These are phyloP conservation scores for Mimas tiliae DNA, from an alignment of 2,888 invertebrate genomes.

Conservation along the genomic window DNA sequence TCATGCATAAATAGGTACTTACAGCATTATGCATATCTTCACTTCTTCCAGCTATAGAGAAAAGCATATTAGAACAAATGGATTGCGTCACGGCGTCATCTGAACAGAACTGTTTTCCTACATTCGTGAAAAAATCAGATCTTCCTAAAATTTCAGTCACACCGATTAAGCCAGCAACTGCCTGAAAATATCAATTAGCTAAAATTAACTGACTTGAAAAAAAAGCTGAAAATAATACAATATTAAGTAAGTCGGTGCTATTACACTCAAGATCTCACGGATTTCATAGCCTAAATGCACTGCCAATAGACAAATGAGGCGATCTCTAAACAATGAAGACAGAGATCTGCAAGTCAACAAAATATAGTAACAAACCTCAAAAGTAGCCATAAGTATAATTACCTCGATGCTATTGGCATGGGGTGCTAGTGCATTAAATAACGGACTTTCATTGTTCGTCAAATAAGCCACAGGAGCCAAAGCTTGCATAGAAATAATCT, in stretches of 20 bases:
- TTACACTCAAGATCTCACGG: no score
- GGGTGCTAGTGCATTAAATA: constrained; percentile 67
- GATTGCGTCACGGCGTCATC: constrained; percentile 76
- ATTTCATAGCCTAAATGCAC: no score
- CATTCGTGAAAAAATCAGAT: constrained; percentile 66
- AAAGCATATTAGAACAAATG: constrained; percentile 86
- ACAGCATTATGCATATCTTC: constrained; percentile 77
- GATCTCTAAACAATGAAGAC: no score
- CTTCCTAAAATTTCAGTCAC: constrained; percentile 86
- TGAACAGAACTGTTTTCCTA: constrained; percentile 77
- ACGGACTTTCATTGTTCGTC: constrained; percentile 71
- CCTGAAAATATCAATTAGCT: constrained; percentile 44
- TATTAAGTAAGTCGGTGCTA: no score
- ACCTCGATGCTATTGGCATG: constrained; percentile 64
- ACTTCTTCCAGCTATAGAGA: constrained; percentile 85
- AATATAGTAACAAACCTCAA: no score
- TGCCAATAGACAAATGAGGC: no score
- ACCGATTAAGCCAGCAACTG: constrained; percentile 65
- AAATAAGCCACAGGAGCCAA: constrained; percentile 87
- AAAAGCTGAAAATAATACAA: no score
- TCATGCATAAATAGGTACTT: constrained; percentile 66
- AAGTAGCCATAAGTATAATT: constrained; percentile 30
- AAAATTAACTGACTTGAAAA: neutral
- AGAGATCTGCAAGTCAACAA: no score
- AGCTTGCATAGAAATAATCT: constrained; percentile 86